Evolutionary conservation across 2,888 invertebrate genomes (phyloP).

Genomic region (Automeris io): DNA sequence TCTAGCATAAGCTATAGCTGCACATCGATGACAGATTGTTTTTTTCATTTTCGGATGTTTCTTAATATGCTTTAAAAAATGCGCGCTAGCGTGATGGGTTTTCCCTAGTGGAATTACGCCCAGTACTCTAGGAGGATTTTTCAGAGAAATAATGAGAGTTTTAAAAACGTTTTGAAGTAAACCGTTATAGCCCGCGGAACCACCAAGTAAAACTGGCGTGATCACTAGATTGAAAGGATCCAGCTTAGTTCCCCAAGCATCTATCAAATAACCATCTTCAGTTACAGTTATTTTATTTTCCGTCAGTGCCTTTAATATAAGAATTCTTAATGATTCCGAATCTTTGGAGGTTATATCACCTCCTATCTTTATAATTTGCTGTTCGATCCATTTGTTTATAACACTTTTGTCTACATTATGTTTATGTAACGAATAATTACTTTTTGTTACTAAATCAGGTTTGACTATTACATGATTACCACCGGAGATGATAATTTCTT

Average conservation of each 20-base stretch:
- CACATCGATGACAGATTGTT: no score
- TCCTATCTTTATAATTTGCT: slow-evolving; percentile 27
- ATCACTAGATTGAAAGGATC: slow-evolving; percentile 33
- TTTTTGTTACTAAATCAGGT: no score
- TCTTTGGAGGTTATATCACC: slow-evolving; percentile 15
- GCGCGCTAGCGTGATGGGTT: slow-evolving; percentile 22
- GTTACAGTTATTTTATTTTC: slow-evolving; percentile 32
- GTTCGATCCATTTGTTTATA: slow-evolving; percentile 31
- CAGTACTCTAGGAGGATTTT: slow-evolving; percentile 36
- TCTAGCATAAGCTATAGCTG: no score
- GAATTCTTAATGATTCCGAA: slow-evolving; percentile 12
- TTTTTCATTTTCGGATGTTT: no score
- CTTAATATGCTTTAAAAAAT: no score
- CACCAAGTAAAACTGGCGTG: slow-evolving; percentile 41
- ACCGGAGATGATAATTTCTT: no score
- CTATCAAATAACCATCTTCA: slow-evolving; percentile 25
- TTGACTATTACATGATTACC: no score
- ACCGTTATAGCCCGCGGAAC: slow-evolving; percentile 23
- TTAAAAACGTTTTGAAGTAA: slow-evolving; percentile 18
- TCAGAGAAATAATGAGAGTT: slow-evolving; percentile 34
- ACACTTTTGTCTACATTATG: neutral
- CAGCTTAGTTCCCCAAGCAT: slow-evolving; percentile 28
- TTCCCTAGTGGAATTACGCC: slow-evolving; percentile 44
- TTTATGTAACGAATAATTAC: no score
- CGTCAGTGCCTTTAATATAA: slow-evolving; percentile 29